Base-by-base conservation (phyloP, 1,140 invertebrate species). In the Ylistrum balloti region DNA sequence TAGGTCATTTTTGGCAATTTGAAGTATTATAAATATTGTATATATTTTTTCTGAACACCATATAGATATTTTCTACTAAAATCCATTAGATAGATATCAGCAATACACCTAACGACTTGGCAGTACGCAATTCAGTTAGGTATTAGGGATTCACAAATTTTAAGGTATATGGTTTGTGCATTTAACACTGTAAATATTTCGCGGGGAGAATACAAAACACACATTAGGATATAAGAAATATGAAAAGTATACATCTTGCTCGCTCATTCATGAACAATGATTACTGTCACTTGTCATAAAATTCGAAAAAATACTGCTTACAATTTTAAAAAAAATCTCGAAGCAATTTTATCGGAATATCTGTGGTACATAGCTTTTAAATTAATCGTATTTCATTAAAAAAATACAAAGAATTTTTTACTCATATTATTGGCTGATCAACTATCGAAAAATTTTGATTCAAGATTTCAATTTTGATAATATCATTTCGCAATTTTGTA, bases 331-430 rank as follows among this genome's bases (percentile, higher is more conserved):
- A 74, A 74, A 74, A 74, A 28, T 17, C 5, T 38, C 10, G 17
- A 38, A 13, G 41, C 9, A 74, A 74, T 74, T n/a, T 74, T 74
- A 74, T 74, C 56, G 1, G 56, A 28, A n/a, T n/a, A 74, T 28
- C 56, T 28, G 9, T 74, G 7, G 56, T 74, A 74, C 28, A 74
- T 28, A 28, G 56, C 56, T 74, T 74, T 74, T 74, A 74, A 74
- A 74, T 74, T 74, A 74, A 74, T 74, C n/a, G 56, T 74, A 74
- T 74, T 74, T 74, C 56, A n/a, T 74, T n/a, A 74, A 74, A n/a
- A 74, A 45, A 45, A 45, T 15, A 45, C 20, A 45, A 1, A 45
- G 5, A 45, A 7, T 28, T 74, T 74, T 28, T 17, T n/a, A 74
- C 5, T 28, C 56, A 7, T 74, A 74, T 74, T 28, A 74, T 28